Percentiles rank a stretch among this genome's conserved stretches.
Conservation (phyloP, 1,140 invertebrate genomes). For the Lanistes nyassanus region DNA sequence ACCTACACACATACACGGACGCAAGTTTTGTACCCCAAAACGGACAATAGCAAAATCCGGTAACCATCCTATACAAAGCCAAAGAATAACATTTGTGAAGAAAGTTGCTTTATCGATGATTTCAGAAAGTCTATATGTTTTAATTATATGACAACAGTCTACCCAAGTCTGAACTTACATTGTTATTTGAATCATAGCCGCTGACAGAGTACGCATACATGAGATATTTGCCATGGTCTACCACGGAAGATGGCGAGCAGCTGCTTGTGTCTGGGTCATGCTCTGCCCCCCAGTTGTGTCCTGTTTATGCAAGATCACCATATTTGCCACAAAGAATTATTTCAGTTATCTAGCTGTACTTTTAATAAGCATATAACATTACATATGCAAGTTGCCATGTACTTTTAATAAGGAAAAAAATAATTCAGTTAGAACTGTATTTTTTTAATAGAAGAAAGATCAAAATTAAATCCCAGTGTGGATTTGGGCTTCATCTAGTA, state of each 20-base stretch:
- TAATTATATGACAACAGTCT: not conserved
- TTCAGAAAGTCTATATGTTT: not conserved
- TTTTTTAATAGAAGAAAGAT: too few relatives aligned
- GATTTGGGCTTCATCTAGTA: too few relatives aligned
- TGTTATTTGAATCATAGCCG: conserved; percentile 96
- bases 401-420: too few relatives aligned
- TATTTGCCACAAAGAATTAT: too few relatives aligned
- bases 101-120: not conserved
- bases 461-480: too few relatives aligned
- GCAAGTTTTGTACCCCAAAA: too few relatives aligned
- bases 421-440: too few relatives aligned
- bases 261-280: conserved; percentile 94
- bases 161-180: conserved; percentile 72
- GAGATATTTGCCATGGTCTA: conserved; percentile 91
- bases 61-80: not conserved
- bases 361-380: too few relatives aligned
- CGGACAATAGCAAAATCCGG: too few relatives aligned
- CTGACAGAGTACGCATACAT: conserved; percentile 99
- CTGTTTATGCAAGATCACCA: conserved; percentile 63
- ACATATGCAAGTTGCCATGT: too few relatives aligned
- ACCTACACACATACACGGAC: too few relatives aligned
- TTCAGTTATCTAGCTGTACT: too few relatives aligned
- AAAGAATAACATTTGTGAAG: not conserved
- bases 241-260: conserved; percentile 87
- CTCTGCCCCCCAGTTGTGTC: conserved; percentile 98